Percentiles rank a stretch among this genome's conserved stretches.
phyloP scores from a whole-genome alignment of 1,140 invertebrate genomes.

The Philotrypesis tridentata region DNA sequence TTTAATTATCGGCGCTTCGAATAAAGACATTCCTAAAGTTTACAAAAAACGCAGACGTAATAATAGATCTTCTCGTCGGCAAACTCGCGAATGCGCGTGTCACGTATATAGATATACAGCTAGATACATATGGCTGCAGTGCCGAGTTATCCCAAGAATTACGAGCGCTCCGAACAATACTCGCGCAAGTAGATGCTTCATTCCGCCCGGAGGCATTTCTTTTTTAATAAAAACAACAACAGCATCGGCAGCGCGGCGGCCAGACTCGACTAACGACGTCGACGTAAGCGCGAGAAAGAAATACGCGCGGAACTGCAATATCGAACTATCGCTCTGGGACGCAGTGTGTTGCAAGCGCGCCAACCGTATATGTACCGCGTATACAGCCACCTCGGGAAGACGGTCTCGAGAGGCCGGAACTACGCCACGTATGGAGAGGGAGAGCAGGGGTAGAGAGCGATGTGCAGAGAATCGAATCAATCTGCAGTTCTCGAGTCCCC shows the following conservation, averaged over 20 bases:
- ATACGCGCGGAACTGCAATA: background rate
- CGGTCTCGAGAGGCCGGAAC: conserved; percentile 3
- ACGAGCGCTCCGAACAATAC: background rate
- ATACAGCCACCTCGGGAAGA: conserved; percentile 7
- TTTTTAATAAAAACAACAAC: background rate
- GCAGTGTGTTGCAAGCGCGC: background rate
- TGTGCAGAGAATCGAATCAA: conserved; percentile 39
- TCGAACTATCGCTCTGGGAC: conserved; percentile 18
- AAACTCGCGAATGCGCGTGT: background rate
- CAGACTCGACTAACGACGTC: background rate
- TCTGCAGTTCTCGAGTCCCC: conserved; percentile 2
- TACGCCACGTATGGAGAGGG: background rate
- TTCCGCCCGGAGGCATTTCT: background rate
- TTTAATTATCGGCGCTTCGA: too few relatives aligned
- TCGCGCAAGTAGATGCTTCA: background rate
- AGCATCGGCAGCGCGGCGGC: background rate
- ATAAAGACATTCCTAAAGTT: too few relatives aligned
- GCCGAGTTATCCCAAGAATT: background rate
- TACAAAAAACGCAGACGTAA: background rate
- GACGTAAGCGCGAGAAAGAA: background rate
- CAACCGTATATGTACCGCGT: background rate
- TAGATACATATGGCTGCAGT: too few relatives aligned
- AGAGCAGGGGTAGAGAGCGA: background rate
- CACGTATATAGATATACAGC: too few relatives aligned
- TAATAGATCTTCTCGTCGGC: background rate